phyloP scores from a whole-genome alignment of 2,797 vertebrate species.

The Aplochiton taeniatus region DNA sequence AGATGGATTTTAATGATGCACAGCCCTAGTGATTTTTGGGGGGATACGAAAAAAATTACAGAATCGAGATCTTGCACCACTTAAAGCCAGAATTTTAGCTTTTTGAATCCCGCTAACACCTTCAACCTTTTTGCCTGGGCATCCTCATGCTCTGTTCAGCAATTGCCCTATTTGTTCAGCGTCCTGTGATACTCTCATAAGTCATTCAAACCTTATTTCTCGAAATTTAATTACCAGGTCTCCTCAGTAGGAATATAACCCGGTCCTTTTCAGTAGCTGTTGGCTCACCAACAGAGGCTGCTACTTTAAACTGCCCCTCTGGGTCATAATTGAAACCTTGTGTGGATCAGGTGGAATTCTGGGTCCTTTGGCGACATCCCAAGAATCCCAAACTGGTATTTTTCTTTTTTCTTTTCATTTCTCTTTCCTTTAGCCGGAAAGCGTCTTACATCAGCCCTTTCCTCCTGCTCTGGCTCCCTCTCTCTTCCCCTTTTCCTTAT shows the following conservation, averaged over 20 bases:
- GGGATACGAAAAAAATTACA: too few species aligned
- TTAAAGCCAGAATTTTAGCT: not conserved
- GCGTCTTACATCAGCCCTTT: constrained; percentile 66
- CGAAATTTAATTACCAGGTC: constrained; percentile 50
- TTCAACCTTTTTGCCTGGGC: not conserved
- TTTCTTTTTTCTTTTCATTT: constrained; percentile 53
- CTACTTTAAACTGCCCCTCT: constrained; percentile 72
- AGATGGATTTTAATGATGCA: too few species aligned
- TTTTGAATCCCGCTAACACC: not conserved
- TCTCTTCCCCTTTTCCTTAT: constrained; percentile 12
- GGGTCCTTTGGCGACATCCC: constrained; percentile 83
- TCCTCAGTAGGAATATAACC: constrained; percentile 40
- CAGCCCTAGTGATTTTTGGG: too few species aligned
- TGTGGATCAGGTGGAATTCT: constrained; percentile 88
- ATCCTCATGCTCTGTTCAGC: constrained; percentile 6
- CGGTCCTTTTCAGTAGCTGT: constrained; percentile 65
- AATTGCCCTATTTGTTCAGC: constrained; percentile 25
- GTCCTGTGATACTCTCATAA: constrained; percentile 11
- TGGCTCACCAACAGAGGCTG: constrained; percentile 63
- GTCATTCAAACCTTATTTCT: constrained; percentile 26
- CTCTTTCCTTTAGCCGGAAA: constrained; percentile 53
- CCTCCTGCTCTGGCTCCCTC: constrained; percentile 20
- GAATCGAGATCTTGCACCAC: not conserved
- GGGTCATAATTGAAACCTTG: constrained; percentile 91
- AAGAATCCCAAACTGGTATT: constrained; percentile 82